Evolutionary conservation across 2,888 invertebrate genomes (phyloP).

Genomic region (Steinernema scapterisci): DNA sequence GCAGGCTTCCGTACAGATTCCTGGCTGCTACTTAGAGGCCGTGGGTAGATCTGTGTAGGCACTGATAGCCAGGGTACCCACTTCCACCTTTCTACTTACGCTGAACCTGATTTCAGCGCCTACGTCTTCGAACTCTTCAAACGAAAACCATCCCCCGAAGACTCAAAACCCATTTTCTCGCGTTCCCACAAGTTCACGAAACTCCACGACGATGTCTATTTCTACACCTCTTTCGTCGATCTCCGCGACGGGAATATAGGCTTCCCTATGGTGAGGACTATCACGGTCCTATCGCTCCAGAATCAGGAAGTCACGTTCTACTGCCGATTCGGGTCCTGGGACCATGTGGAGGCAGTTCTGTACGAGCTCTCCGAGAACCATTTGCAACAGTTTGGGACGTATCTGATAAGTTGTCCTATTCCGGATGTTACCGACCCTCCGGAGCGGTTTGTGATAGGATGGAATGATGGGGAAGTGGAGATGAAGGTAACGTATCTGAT

Average conservation of each 20-base stretch:
- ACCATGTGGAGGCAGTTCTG: not conserved
- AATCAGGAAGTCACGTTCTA: not conserved
- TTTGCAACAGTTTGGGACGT: constrained; percentile 37
- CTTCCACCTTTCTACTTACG: too few species aligned
- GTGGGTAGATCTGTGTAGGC: too few species aligned
- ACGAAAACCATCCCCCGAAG: too few species aligned
- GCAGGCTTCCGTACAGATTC: too few species aligned
- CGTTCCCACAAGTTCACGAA: not conserved
- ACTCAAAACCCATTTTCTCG: too few species aligned
- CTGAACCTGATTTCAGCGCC: too few species aligned
- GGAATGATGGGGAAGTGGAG: not conserved
- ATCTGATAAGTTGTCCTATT: constrained; percentile 39
- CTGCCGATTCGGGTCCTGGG: not conserved
- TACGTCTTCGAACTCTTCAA: not conserved
- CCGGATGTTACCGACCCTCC: constrained; percentile 33
- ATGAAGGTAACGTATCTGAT: constrained; percentile 13
- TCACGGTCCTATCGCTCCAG: not conserved
- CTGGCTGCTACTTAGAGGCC: too few species aligned
- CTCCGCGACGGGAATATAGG: constrained; percentile 22
- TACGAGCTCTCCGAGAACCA: constrained; percentile 52
- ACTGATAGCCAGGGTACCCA: too few species aligned
- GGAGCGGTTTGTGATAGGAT: not conserved
- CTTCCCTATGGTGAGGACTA: not conserved
- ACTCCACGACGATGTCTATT: not conserved
- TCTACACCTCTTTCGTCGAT: constrained; percentile 2